Evolutionary conservation across 2,888 invertebrate genomes (phyloP), one percentile per base, ranked within the genome.

Genomic region (Dorcus parallelipipedus): DNA sequence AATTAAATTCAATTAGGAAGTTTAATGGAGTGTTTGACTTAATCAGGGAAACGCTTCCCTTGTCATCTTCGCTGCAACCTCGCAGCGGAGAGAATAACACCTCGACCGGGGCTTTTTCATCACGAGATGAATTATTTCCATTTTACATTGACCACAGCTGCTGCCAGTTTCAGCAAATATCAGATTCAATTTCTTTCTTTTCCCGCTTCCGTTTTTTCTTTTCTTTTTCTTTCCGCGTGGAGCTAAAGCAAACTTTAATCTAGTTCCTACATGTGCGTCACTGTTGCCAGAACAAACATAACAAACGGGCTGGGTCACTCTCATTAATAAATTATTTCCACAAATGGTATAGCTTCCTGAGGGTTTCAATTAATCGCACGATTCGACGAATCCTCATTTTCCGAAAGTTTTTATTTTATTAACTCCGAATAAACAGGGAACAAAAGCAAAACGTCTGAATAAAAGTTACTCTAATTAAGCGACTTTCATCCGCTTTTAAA

Each of bases 1-100:
- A 69, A 71, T 70, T 71, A 70, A 70, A 71, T 70, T 69, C 67
- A 71, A 71, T 71, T 69, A 71, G 68, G 66, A 69, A 69, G 70
- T 70, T 69, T 70, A 71, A 71, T 69, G 69, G 69, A 69, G 70
- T 69, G 71, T 71, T 69, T 70, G 68, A 67, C 65, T 69, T 67
- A 70, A 70, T 69, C 71, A 67, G 66, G 64, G 63, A 62, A 61
- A 64, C 61, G 63, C 65, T 60, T 62, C 61, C 58, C 63, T 59
- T 59, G 56, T 56, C 60, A 58, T 59, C 60, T 57, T 62, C 63
- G 43, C 54, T 55, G 61, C 62, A 59, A 56, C 62, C 62, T 60
- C 58, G 56, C 56, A 51, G 54, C 48, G 59, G 56, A 39, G 58
- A 58, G 56, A 64, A 60, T 59, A 63, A 62, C 60, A 63, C 53